Percentiles rank a stretch among this genome's conserved stretches.
Conservation (phyloP, 2,888 invertebrate species). For the Caenorhabditis sp. region DNA sequence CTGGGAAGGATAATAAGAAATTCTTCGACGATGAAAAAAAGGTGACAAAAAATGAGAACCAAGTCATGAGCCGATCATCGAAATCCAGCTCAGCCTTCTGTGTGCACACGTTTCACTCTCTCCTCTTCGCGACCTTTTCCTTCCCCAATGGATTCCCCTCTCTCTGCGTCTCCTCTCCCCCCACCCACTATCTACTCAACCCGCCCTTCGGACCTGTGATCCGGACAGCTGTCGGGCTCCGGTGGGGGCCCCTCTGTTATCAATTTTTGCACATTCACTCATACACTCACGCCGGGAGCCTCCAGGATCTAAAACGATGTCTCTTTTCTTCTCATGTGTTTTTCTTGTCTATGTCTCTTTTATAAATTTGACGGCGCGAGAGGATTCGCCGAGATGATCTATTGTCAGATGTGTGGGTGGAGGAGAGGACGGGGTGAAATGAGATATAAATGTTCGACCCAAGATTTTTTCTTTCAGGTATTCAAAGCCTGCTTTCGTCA, state of each 20-base stretch:
- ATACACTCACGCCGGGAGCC: not conserved
- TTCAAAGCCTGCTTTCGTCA: too few species aligned
- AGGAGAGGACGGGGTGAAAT: not conserved
- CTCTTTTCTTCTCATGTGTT: conserved; percentile 11
- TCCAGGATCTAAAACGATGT: not conserved
- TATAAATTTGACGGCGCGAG: conserved; percentile 24
- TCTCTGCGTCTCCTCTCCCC: not conserved
- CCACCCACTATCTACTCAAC: conserved; percentile 25
- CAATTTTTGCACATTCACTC: conserved; percentile 32
- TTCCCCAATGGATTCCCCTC: too few species aligned
- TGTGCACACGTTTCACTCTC: too few species aligned
- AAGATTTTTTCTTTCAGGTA: not conserved
- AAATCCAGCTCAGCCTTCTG: conserved; percentile 13
- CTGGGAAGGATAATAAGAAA: too few species aligned
- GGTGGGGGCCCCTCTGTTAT: conserved; percentile 34
- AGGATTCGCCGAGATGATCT: conserved; percentile 26
- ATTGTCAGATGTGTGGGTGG: conserved; percentile 45
- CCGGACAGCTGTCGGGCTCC: conserved; percentile 37
- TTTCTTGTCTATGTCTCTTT: conserved; percentile 18
- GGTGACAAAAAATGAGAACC: not conserved
- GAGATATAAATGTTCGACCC: not conserved
- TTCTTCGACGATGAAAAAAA: too few species aligned
- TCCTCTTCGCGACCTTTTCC: too few species aligned
- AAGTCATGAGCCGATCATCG: not conserved
- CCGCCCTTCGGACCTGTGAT: conserved; percentile 22